Evolutionary conservation across 1,140 invertebrate genomes (phyloP).

Genomic region (Tetranychus cinnabarinus): DNA sequence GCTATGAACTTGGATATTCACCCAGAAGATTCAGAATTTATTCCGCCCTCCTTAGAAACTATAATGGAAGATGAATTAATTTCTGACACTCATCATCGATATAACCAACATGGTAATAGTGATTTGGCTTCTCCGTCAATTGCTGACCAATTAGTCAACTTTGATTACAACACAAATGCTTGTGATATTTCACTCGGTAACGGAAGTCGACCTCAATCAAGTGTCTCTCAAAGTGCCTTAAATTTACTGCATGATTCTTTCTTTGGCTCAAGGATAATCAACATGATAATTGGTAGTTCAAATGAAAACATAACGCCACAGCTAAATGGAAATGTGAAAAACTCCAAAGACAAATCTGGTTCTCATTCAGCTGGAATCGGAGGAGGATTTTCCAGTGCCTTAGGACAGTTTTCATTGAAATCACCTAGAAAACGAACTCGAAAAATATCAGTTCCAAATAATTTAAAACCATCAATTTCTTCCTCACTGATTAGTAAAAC

Average conservation of each 20-base stretch:
- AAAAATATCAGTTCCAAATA: neutral
- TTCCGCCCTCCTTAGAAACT: slow-evolving; percentile 11
- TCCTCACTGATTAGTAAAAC: neutral
- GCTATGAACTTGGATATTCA: slow-evolving; percentile 15
- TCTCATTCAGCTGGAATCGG: no score
- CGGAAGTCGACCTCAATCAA: neutral
- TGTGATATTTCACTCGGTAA: slow-evolving; percentile 2
- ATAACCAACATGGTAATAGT: neutral
- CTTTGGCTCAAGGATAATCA: slow-evolving; percentile 8
- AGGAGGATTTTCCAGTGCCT: neutral
- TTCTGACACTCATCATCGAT: neutral
- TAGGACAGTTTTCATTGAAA: slow-evolving; percentile 3
- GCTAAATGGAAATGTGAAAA: neutral
- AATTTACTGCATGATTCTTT: slow-evolving; percentile 6
- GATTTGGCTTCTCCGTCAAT: neutral
- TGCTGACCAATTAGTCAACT: neutral
- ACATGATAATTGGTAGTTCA: slow-evolving; percentile 11
- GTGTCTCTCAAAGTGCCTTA: slow-evolving; percentile 2
- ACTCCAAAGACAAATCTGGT: neutral
- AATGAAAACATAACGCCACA: slow-evolving; percentile 6
- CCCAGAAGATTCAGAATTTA: slow-evolving; percentile 13
- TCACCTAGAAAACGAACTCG: slow-evolving; percentile 4
- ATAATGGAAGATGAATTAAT: slow-evolving; percentile 12
- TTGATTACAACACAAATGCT: neutral
- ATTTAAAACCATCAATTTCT: neutral